Evolutionary conservation across 2,797 vertebrate species (phyloP).

Genomic region (Erithacus rubecula): DNA sequence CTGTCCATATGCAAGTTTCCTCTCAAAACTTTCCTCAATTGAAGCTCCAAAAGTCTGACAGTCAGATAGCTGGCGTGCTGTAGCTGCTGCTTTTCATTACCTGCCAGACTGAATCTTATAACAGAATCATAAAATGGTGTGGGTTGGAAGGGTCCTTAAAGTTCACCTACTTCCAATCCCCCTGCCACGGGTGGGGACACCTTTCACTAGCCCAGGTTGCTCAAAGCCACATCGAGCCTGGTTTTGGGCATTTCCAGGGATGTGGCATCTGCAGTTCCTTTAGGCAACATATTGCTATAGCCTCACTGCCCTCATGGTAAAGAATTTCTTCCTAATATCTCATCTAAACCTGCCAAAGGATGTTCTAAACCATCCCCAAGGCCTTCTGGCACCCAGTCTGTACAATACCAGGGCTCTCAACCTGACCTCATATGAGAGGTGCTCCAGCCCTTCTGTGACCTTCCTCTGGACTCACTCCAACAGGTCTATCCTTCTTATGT

Average conservation of each 20-base stretch:
- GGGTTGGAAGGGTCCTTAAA: neutral
- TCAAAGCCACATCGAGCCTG: neutral
- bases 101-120: neutral
- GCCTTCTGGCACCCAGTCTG: neutral
- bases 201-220: neutral
- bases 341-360: neutral
- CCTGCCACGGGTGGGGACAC: accelerated
- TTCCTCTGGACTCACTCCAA: accelerated
- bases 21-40: neutral
- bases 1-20: neutral
- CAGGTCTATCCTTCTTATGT: accelerated
- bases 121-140: neutral
- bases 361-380: neutral
- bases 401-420: neutral
- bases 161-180: neutral
- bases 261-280: accelerated
- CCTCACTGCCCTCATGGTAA: neutral
- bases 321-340: neutral
- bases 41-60: neutral
- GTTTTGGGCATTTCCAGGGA: neutral
- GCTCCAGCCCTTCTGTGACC: neutral
- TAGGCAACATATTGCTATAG: too few relatives aligned
- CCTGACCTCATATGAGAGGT: neutral
- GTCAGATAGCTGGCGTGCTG: neutral
- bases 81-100: neutral